Evolutionary conservation across 2,888 invertebrate species (phyloP).

Genomic region (Tupiocoris notatus): DNA sequence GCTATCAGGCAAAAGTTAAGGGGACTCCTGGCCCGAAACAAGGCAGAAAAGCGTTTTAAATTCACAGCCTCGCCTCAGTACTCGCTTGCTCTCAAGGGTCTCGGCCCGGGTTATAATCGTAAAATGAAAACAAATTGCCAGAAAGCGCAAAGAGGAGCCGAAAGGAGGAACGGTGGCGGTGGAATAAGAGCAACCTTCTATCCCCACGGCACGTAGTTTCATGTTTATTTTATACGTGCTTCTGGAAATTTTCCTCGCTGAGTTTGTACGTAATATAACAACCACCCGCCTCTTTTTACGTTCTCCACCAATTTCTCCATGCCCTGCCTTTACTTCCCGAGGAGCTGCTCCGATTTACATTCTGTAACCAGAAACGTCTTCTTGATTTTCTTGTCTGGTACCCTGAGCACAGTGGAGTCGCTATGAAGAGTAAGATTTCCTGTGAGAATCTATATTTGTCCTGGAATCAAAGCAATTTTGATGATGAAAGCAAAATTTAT

Average conservation of each 20-base stretch:
- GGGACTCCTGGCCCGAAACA: conserved; percentile 11
- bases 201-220: conserved; percentile 17
- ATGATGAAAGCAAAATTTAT: too few relatives aligned
- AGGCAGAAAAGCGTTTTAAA: conserved; percentile 36
- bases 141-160: conserved; percentile 16
- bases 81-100: background rate
- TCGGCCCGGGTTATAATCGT: conserved; percentile 48
- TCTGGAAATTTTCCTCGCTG: conserved; percentile 26
- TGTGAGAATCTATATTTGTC: too few relatives aligned
- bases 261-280: conserved; percentile 23
- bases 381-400: too few relatives aligned
- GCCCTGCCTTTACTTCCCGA: conserved; percentile 1
- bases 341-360: too few relatives aligned
- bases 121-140: conserved; percentile 49
- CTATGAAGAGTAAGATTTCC: too few relatives aligned
- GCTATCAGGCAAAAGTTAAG: conserved; percentile 32
- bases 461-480: too few relatives aligned
- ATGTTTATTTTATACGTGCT: conserved; percentile 35
- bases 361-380: too few relatives aligned
- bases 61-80: conserved; percentile 18
- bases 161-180: too few relatives aligned
- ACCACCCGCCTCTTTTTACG: too few relatives aligned
- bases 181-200: too few relatives aligned
- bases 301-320: too few relatives aligned
- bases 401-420: too few relatives aligned